Conservation (phyloP, 2,888 invertebrate species). For the Lasioglossum malachurum region DNA sequence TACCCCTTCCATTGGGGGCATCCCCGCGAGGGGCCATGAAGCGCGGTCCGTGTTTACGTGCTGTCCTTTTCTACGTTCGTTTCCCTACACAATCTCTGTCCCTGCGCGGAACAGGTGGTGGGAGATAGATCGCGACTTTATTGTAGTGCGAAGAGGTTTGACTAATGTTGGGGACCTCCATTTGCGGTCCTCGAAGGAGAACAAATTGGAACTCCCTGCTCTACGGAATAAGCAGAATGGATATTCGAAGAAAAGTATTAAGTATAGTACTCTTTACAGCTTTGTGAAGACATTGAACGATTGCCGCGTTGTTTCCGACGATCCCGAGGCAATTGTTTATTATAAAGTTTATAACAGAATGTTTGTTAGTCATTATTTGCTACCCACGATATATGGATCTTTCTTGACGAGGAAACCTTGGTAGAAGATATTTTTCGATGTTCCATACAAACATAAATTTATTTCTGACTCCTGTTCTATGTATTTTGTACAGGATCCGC, state of each 20-base stretch:
- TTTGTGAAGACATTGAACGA: constrained; percentile 20
- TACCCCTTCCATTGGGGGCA: too few species aligned
- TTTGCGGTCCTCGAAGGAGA: too few species aligned
- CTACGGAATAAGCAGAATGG: constrained; percentile 18
- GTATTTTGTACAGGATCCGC: constrained; percentile 2
- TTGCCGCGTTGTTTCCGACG: constrained; percentile 5
- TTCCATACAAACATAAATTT: constrained; percentile 18
- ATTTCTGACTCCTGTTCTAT: not conserved
- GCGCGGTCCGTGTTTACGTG: too few species aligned
- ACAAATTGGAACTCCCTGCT: too few species aligned
- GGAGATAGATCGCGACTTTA: too few species aligned
- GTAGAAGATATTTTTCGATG: not conserved
- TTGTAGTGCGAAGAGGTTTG: too few species aligned
- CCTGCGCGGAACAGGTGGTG: too few species aligned
- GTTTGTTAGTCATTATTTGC: constrained; percentile 1
- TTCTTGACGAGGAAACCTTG: not conserved
- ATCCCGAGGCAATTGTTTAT: constrained; percentile 23
- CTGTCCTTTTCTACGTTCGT: too few species aligned
- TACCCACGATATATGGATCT: not conserved
- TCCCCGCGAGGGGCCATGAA: too few species aligned
- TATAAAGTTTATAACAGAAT: constrained; percentile 30
- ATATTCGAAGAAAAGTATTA: constrained; percentile 36
- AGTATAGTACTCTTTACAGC: constrained; percentile 44
- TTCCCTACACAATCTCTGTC: too few species aligned
- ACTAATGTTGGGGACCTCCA: too few species aligned